Evolutionary conservation across 2,888 invertebrate genomes (phyloP).

Genomic region (Drepana falcataria): DNA sequence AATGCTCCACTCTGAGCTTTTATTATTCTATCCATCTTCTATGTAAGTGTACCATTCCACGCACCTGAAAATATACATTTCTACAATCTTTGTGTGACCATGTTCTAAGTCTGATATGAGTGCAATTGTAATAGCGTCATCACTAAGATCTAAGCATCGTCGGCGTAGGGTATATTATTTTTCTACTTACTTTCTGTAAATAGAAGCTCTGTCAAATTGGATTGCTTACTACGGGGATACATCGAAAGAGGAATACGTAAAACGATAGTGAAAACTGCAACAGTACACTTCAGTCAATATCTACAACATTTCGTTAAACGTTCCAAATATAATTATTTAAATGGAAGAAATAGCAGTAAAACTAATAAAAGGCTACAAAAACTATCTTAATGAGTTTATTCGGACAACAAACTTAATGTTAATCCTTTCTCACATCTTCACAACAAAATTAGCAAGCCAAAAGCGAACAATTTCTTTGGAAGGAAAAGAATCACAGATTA

Average conservation of each 20-base stretch:
- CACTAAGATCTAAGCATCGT: neutral
- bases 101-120: too few species aligned
- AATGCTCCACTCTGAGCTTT: slow-evolving; percentile 4
- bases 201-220: neutral
- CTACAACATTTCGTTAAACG: neutral
- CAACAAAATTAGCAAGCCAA: slow-evolving; percentile 10
- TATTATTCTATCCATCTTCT: slow-evolving; percentile 19
- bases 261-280: too few species aligned
- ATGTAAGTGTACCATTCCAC: slow-evolving; percentile 52
- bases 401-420: neutral
- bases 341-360: neutral
- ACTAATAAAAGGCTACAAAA: neutral
- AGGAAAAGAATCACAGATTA: neutral
- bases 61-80: slow-evolving; percentile 43
- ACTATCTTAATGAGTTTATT: neutral
- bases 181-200: neutral
- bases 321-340: neutral
- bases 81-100: neutral
- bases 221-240: neutral
- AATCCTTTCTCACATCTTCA: slow-evolving; percentile 6
- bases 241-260: neutral
- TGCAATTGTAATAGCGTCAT: neutral
- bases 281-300: neutral
- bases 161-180: neutral
- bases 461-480: neutral